These are phyloP conservation scores for Urocynchramus pylzowi DNA, from an alignment of 2,113 vertebrate genomes.

Conservation along the genomic window DNA sequence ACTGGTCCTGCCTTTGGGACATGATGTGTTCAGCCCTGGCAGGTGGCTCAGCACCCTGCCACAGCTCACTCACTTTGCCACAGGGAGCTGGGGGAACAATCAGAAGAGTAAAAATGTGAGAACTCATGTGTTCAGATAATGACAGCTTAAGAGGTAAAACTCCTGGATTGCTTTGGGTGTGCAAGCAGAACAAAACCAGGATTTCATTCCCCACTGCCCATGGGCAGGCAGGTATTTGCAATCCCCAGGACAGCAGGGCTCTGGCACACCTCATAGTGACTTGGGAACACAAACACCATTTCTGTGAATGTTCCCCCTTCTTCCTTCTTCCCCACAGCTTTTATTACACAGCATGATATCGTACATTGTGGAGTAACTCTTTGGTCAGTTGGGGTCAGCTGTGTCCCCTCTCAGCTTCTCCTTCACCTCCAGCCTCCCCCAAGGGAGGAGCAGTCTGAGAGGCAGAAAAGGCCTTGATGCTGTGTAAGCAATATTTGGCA, in stretches of 20 bases:
- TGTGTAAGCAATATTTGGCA: neutral
- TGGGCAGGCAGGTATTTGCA: neutral
- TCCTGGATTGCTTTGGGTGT: accelerated
- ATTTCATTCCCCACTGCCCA: neutral
- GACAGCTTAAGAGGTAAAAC: neutral
- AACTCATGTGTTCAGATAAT: neutral
- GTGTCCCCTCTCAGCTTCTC: neutral
- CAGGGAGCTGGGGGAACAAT: neutral
- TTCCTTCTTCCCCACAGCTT: neutral
- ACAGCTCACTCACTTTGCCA: neutral
- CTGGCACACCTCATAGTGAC: accelerated
- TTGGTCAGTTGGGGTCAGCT: neutral
- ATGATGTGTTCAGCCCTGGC: neutral
- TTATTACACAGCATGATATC: neutral
- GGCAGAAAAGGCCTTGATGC: neutral
- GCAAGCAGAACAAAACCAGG: neutral
- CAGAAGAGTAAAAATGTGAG: neutral
- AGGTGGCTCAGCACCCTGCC: neutral
- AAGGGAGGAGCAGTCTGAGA: neutral
- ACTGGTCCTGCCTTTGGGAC: neutral
- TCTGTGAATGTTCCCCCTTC: neutral
- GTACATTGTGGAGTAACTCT: neutral
- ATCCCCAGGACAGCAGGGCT: neutral
- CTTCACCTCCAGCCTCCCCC: neutral
- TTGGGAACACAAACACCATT: neutral